Evolutionary conservation across 2,797 vertebrate genomes (phyloP).

Genomic region (Eremophila alpestris): DNA sequence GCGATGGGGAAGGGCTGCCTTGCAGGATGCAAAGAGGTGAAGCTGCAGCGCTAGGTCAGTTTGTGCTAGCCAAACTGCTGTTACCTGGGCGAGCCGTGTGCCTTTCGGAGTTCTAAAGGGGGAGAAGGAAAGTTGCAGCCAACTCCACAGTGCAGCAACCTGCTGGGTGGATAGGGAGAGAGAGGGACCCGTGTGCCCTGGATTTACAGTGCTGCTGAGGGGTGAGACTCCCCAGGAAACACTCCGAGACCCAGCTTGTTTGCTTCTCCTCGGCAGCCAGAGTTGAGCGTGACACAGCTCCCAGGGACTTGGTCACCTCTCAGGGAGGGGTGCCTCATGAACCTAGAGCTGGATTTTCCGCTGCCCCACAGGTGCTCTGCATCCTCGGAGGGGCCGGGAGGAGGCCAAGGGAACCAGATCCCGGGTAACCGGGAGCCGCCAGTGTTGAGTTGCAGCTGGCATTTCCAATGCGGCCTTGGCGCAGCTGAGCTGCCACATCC

Average conservation of each 20-base stretch:
- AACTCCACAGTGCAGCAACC: not conserved
- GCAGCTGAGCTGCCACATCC: not conserved
- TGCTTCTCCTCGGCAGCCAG: not conserved
- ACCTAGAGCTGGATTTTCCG: not conserved
- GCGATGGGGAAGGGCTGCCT: not conserved
- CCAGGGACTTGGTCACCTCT: not conserved
- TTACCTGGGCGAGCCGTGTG: not conserved
- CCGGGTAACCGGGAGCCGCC: not conserved
- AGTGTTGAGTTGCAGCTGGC: constrained; percentile 42
- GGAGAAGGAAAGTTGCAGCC: not conserved
- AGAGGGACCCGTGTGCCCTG: not conserved
- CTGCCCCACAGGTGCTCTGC: not conserved
- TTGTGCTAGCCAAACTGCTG: not conserved
- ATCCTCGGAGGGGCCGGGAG: not conserved
- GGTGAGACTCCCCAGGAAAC: not conserved
- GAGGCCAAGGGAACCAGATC: constrained; percentile 33
- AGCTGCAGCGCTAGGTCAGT: not conserved
- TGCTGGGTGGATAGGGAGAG: not conserved
- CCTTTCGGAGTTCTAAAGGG: not conserved
- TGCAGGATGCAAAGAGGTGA: not conserved
- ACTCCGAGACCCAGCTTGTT: fast-evolving
- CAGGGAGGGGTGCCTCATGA: fast-evolving
- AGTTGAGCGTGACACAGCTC: not conserved
- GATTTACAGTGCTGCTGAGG: not conserved
- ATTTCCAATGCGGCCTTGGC: not conserved